These are phyloP conservation scores for Cottoperca gobio DNA, from an alignment of 2,797 vertebrate species.

Conservation along the genomic window DNA sequence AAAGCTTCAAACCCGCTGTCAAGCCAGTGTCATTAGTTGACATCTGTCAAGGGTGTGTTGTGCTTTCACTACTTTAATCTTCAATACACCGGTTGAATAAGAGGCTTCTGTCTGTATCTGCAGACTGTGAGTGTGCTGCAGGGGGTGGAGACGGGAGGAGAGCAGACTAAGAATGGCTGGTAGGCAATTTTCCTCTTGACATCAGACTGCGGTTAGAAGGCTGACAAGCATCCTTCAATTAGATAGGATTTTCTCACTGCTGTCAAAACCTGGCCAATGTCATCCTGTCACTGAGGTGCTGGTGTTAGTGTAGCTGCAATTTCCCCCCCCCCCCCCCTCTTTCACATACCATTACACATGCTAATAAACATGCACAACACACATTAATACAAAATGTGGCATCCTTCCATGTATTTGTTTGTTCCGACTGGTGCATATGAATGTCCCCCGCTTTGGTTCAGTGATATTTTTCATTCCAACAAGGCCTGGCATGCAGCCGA, in stretches of 20 bases:
- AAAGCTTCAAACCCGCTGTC: slow-evolving; percentile 19
- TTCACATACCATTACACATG: neutral
- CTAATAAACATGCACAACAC: neutral
- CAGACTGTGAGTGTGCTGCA: slow-evolving; percentile 17
- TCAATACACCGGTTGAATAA: slow-evolving; percentile 18
- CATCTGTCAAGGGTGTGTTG: slow-evolving; percentile 35
- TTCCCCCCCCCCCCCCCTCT: too few species aligned
- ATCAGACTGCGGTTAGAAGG: slow-evolving; percentile 46
- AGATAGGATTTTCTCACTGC: slow-evolving; percentile 50
- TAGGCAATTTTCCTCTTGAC: slow-evolving; percentile 56
- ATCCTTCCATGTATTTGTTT: slow-evolving; percentile 1
- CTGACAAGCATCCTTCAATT: slow-evolving; percentile 66
- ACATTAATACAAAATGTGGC: slow-evolving; percentile 2
- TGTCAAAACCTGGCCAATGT: slow-evolving; percentile 57
- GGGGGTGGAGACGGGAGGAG: slow-evolving; percentile 16
- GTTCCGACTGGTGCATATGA: slow-evolving; percentile 19
- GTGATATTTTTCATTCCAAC: slow-evolving; percentile 40
- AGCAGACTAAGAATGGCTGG: slow-evolving; percentile 26
- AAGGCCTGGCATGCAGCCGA: slow-evolving; percentile 18
- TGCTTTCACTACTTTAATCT: slow-evolving; percentile 34
- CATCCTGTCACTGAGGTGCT: slow-evolving; percentile 33
- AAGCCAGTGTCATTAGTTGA: slow-evolving; percentile 40
- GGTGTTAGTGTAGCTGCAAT: neutral
- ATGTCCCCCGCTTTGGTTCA: neutral
- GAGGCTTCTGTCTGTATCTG: slow-evolving; percentile 10